Percentiles rank a stretch among this genome's conserved stretches.
phyloP scores from a whole-genome alignment of 2,113 vertebrate genomes.

The Halichoeres trimaculatus region DNA sequence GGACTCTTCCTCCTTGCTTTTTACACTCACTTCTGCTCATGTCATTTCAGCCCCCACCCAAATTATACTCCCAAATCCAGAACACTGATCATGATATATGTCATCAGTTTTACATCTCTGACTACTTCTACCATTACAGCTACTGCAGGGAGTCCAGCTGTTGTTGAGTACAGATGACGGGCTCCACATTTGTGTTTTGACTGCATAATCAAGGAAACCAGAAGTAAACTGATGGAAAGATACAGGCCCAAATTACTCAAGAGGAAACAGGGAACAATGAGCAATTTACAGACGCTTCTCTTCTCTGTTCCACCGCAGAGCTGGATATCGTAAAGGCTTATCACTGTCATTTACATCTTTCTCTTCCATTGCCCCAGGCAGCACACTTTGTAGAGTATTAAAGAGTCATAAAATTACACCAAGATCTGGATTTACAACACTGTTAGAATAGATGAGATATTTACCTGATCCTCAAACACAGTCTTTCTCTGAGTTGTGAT shows the following conservation, averaged over 20 bases:
- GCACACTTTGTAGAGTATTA: background rate
- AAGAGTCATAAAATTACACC: background rate
- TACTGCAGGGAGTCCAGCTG: constrained; percentile 41
- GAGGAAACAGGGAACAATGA: constrained; percentile 85
- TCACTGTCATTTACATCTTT: constrained; percentile 65
- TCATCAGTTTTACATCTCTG: constrained; percentile 19
- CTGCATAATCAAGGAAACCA: constrained; percentile 85
- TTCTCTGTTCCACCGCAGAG: constrained; percentile 42
- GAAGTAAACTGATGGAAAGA: constrained; percentile 81
- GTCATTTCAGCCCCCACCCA: constrained; percentile 27
- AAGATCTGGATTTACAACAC: background rate
- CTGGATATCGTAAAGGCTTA: constrained; percentile 44
- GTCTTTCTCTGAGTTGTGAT: background rate
- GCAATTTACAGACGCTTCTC: constrained; percentile 64
- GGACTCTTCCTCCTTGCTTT: constrained; percentile 1
- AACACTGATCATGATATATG: constrained; percentile 35
- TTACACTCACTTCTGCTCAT: constrained; percentile 17
- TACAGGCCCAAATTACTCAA: constrained; percentile 74
- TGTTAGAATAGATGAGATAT: background rate
- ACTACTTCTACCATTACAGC: constrained; percentile 11
- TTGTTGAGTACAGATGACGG: constrained; percentile 29
- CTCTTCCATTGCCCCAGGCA: constrained; percentile 18
- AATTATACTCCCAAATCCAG: constrained; percentile 33
- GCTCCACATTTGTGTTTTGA: constrained; percentile 81
- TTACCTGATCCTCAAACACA: no score